These are phyloP conservation scores for Metridium senile DNA, from an alignment of 92 coral and sea anemone genomes.

Conservation along the genomic window DNA sequence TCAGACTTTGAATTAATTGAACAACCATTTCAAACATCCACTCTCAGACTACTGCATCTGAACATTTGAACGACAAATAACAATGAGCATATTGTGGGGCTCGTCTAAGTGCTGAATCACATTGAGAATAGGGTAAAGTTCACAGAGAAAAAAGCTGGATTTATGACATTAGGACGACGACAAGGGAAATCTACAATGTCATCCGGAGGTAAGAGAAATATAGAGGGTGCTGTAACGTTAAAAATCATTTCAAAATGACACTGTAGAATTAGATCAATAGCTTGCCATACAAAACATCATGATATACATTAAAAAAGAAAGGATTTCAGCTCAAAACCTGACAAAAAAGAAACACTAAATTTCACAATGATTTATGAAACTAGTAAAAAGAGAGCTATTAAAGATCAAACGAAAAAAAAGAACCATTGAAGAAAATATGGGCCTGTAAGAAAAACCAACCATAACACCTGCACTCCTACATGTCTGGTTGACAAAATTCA, in stretches of 20 bases:
- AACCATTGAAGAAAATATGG: background rate
- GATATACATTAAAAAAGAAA: background rate
- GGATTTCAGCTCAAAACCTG: background rate
- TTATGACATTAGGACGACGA: background rate
- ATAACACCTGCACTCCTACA: background rate
- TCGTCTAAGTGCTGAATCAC: background rate
- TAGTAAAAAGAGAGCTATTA: no score
- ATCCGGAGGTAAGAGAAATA: background rate
- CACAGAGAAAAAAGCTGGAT: background rate
- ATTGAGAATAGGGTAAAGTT: background rate
- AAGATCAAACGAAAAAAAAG: background rate
- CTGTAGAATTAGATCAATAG: background rate
- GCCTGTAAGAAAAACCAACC: background rate
- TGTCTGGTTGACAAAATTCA: constrained; percentile 10
- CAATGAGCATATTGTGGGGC: background rate
- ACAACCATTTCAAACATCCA: constrained; percentile 19
- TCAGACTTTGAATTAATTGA: constrained; percentile 35
- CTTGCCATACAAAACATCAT: background rate
- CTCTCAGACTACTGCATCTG: constrained; percentile 7
- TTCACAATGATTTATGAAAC: no score
- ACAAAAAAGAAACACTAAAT: no score
- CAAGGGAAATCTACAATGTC: background rate
- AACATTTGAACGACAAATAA: background rate
- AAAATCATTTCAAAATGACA: background rate
- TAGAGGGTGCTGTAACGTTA: background rate